Evolutionary conservation across 2,888 invertebrate species (phyloP).

Genomic region (Creontiades dilutus): DNA sequence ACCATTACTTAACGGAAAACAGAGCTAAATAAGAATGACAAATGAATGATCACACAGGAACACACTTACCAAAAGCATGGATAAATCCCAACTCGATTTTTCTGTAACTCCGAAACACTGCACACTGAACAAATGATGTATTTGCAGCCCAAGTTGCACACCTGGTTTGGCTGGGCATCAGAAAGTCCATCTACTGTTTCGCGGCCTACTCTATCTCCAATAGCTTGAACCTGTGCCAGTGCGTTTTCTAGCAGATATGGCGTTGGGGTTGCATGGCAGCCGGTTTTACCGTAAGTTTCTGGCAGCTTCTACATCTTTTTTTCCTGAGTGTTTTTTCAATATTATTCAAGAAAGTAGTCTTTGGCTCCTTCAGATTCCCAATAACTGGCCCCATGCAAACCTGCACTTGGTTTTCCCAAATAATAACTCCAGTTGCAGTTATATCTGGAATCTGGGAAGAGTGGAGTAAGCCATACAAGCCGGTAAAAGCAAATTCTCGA

Average conservation of each 20-base stretch:
- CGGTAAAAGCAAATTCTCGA: conserved; percentile 21
- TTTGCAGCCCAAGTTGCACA: too few species aligned
- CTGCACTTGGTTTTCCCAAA: not conserved
- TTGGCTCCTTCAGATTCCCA: not conserved
- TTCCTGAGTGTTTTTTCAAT: not conserved
- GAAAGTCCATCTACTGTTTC: too few species aligned
- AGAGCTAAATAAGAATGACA: too few species aligned
- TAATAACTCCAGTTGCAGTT: not conserved
- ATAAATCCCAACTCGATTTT: too few species aligned
- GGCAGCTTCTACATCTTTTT: not conserved
- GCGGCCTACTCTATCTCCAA: not conserved
- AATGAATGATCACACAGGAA: too few species aligned
- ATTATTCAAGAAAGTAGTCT: not conserved
- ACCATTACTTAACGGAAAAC: too few species aligned
- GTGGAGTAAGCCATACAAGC: not conserved
- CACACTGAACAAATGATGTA: too few species aligned
- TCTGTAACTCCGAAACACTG: too few species aligned
- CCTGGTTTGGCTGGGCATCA: too few species aligned
- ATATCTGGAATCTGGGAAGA: not conserved
- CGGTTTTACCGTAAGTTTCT: not conserved
- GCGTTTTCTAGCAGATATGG: conserved; percentile 3
- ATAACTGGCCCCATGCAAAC: too few species aligned
- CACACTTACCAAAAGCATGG: too few species aligned
- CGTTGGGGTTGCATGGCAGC: not conserved
- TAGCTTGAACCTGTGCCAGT: conserved; percentile 11